Percentiles rank a stretch among this genome's conserved stretches.
Evolutionary conservation across 64 coral and sea anemone genomes (phyloP).

Genomic region (Montipora efflorescens): DNA sequence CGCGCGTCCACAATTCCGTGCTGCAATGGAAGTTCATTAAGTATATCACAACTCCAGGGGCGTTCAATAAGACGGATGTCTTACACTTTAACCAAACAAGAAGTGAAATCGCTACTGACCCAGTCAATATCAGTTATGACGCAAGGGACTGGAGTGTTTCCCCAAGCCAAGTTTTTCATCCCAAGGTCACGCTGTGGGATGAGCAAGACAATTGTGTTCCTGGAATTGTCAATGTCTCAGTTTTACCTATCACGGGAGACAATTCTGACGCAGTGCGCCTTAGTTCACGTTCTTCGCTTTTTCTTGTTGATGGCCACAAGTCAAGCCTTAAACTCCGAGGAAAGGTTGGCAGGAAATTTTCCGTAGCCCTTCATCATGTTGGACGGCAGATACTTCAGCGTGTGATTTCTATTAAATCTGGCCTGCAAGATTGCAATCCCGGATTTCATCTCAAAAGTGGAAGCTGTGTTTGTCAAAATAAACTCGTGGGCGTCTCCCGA

Average conservation of each 20-base stretch:
- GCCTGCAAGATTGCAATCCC: slow-evolving; percentile 41
- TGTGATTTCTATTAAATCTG: neutral
- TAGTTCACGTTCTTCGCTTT: slow-evolving; percentile 34
- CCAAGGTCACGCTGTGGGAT: slow-evolving; percentile 24
- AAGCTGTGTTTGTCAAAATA: slow-evolving; percentile 14
- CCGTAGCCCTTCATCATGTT: slow-evolving; percentile 7
- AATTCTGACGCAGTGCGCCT: slow-evolving; percentile 18
- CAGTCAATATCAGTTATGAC: slow-evolving; percentile 59
- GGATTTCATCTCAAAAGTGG: slow-evolving; percentile 18
- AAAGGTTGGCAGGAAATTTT: slow-evolving; percentile 9
- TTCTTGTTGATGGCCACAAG: neutral
- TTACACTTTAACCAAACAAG: neutral
- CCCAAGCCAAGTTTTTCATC: slow-evolving; percentile 59
- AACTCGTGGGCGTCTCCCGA: slow-evolving; percentile 28
- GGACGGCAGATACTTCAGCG: slow-evolving; percentile 15
- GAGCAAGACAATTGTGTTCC: slow-evolving; percentile 48
- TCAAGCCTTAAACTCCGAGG: slow-evolving; percentile 28
- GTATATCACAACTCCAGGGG: neutral
- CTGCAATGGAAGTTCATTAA: slow-evolving; percentile 72
- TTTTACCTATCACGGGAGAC: neutral
- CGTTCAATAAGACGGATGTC: neutral
- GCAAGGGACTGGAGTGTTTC: slow-evolving; percentile 63
- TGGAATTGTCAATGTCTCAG: slow-evolving; percentile 20
- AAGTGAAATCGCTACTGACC: slow-evolving; percentile 73
- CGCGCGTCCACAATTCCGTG: slow-evolving; percentile 26